A percentile compares a stretch with the other conserved stretches of the same genome.
Conservation (phyloP, 2,888 invertebrate genomes). For the Pseudoips prasinana region DNA sequence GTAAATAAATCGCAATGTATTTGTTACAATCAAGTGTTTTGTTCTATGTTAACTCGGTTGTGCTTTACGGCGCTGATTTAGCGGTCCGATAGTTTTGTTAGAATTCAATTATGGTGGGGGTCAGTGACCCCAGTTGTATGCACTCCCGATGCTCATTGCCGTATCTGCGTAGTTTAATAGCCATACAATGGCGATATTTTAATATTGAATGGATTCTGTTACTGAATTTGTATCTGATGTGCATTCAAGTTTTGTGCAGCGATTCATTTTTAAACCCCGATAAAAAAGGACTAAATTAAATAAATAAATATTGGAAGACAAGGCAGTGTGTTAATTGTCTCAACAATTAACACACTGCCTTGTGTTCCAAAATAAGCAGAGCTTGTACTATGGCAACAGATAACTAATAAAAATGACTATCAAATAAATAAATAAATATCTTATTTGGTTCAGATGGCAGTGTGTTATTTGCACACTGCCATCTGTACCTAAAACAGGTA, state of each 20-base stretch:
- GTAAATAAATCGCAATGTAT: constrained; percentile 34
- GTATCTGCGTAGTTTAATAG: constrained; percentile 5
- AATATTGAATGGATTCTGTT: neutral
- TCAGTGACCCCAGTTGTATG: constrained; percentile 47
- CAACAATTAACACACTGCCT: neutral
- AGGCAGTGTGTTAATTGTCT: neutral
- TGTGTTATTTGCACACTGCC: neutral
- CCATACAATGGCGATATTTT: neutral
- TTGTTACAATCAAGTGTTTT: constrained; percentile 46
- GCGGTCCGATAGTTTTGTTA: constrained; percentile 66
- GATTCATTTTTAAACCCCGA: neutral
- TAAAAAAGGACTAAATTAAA: neutral
- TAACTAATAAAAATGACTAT: neutral
- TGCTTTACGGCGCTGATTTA: constrained; percentile 61
- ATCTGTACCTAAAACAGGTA: neutral
- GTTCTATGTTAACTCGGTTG: constrained; percentile 23
- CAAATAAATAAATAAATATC: no score
- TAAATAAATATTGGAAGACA: neutral
- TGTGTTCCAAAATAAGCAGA: neutral
- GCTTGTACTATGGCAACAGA: no score
- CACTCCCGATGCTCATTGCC: constrained; percentile 29
- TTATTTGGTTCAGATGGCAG: no score
- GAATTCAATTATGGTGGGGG: constrained; percentile 61
- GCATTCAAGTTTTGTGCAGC: neutral
- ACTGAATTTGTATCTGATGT: neutral